Evolutionary conservation across 2,888 invertebrate species (phyloP), one percentile per base, ranked within the genome.

Genomic region (Neoascia interrupta): DNA sequence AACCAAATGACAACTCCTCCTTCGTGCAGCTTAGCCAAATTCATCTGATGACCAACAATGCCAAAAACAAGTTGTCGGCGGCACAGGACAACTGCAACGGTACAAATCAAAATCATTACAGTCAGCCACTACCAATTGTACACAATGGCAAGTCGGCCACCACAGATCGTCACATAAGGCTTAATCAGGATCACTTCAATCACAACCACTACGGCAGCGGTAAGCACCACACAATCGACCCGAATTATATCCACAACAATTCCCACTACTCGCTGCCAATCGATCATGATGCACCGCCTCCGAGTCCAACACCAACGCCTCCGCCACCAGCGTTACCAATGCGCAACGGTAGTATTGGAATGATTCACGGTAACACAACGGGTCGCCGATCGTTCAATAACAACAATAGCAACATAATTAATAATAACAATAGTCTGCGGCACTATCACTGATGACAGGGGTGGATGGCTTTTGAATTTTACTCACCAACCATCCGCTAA

Each of bases 21-120:
- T 81, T 88, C 84, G 84, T 88, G 36, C 89, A 88, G 73, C 85
- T 89, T 19, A 88, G 87, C 81, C 89, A 89, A 84, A 87, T 88
- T 45, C 88, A 88, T 82, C 86, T 88, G 64, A 87, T 88, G 87
- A 86, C 85, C 82, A 86, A 85, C 70, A 87, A 86, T 31, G 81
- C 63, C 39, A 82, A 54, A 73, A 80, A 69, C 39, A 64, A 80
- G 36, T 19, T 75, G 81, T 68, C 85, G 26, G 84, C 87, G 2
- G 85, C 86, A 51, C 87, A 87, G 82, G 86, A 86, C 43, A 85
- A 85, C 82, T 84, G 87, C 4, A 87, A 86, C 69, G 84, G 83
- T 28, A 86, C 85, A 76, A 18, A 66, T 53, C 87, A 87, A 64
- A 86, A 87, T 37, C 87, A 87, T 74, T 88, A 88, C 51, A 88